phyloP scores from a whole-genome alignment of 2,113 vertebrate species.

The Ondatra zibethicus region DNA sequence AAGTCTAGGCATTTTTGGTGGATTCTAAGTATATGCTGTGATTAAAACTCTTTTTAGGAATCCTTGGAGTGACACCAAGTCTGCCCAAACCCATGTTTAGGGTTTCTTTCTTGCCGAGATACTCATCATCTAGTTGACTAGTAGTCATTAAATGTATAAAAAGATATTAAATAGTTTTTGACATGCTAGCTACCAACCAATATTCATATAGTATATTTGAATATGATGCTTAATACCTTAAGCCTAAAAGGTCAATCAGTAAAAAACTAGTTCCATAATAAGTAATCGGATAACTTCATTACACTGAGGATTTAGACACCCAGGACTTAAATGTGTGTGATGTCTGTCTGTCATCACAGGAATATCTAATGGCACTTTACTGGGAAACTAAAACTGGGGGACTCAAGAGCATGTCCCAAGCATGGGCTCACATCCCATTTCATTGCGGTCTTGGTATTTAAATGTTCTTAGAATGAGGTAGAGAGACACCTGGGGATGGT shows the following conservation, averaged over 20 bases:
- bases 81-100: neutral
- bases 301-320: conserved; percentile 31
- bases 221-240: conserved; percentile 64
- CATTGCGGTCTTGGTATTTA: conserved; percentile 45
- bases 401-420: neutral
- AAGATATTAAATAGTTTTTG: conserved; percentile 38
- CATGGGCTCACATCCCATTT: conserved; percentile 37
- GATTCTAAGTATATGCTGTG: neutral
- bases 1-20: neutral
- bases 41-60: neutral
- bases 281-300: conserved; percentile 62
- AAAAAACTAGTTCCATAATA: conserved; percentile 64
- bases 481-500: conserved; percentile 44
- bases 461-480: conserved; percentile 52
- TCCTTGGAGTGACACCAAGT: neutral
- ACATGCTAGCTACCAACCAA: conserved; percentile 14
- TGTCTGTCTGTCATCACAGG: conserved; percentile 56
- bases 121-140: neutral
- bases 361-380: conserved; percentile 52
- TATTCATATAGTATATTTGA: conserved; percentile 61
- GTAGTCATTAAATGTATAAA: neutral
- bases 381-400: conserved; percentile 44
- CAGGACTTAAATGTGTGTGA: conserved; percentile 20
- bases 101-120: neutral
- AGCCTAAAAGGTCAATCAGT: conserved; percentile 62